phyloP scores from a whole-genome alignment of 2,113 vertebrate species.

The Ahaetulla prasina region DNA sequence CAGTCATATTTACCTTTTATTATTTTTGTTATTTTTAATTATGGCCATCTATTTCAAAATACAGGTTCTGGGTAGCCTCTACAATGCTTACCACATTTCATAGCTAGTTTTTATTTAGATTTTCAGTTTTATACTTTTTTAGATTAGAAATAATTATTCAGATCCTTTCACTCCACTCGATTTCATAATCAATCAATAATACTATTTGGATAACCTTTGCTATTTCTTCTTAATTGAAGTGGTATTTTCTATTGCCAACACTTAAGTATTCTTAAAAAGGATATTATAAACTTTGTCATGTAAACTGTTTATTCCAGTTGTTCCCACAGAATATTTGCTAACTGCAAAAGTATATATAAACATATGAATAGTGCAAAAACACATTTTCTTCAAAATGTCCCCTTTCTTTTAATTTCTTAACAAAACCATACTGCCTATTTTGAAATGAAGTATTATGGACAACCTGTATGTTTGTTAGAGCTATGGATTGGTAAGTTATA shows the following conservation, averaged over 20 bases:
- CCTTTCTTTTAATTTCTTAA: background rate
- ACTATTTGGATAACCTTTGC: background rate
- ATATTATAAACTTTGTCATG: background rate
- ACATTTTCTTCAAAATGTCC: background rate
- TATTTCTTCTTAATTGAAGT: background rate
- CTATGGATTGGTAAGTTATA: background rate
- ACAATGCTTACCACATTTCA: background rate
- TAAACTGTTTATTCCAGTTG: background rate
- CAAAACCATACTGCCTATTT: background rate
- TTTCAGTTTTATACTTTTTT: background rate
- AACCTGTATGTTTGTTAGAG: background rate
- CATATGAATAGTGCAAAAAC: background rate
- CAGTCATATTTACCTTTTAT: background rate
- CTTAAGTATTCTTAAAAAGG: background rate
- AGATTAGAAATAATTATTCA: background rate
- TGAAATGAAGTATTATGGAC: background rate
- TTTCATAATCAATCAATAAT: background rate
- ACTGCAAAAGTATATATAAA: background rate
- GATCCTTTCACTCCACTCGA: background rate
- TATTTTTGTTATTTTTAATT: background rate
- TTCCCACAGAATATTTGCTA: background rate
- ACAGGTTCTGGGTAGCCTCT: background rate
- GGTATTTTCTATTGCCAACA: background rate
- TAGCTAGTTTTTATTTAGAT: background rate
- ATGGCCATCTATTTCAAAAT: background rate